Conservation (phyloP, 2,888 invertebrate genomes). For the Dicranocentrus wangi region DNA sequence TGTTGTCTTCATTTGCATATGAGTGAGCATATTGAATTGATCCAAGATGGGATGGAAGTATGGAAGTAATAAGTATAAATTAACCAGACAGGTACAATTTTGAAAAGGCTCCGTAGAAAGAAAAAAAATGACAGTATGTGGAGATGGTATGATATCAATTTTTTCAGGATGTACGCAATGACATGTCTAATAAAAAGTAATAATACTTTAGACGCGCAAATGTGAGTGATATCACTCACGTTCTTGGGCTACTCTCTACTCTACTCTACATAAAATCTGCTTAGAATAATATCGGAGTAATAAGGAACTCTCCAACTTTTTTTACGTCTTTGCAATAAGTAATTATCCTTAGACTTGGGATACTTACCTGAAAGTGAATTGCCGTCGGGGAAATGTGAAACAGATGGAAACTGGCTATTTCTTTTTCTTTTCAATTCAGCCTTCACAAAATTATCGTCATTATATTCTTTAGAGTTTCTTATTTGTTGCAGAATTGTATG, state of each 20-base stretch:
- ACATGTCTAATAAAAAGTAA: slow-evolving; percentile 25
- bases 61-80: background rate
- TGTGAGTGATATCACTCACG: too few relatives aligned
- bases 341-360: background rate
- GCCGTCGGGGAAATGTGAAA: slow-evolving; percentile 17
- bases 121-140: background rate
- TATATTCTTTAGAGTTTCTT: slow-evolving; percentile 6
- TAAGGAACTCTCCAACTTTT: slow-evolving; percentile 4
- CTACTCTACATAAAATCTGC: too few relatives aligned
- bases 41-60: background rate
- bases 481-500: background rate
- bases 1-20: slow-evolving; percentile 16
- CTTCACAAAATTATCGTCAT: slow-evolving; percentile 28
- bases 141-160: slow-evolving; percentile 8
- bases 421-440: slow-evolving; percentile 8
- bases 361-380: background rate
- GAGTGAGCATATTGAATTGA: background rate
- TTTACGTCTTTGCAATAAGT: slow-evolving; percentile 3
- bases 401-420: background rate
- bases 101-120: too few relatives aligned
- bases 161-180: slow-evolving; percentile 53
- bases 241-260: too few relatives aligned
- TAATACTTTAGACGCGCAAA: background rate
- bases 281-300: background rate
- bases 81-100: background rate